These are phyloP conservation scores for Drosophila cracens DNA, from an alignment of 2,888 invertebrate species.

Conservation along the genomic window DNA sequence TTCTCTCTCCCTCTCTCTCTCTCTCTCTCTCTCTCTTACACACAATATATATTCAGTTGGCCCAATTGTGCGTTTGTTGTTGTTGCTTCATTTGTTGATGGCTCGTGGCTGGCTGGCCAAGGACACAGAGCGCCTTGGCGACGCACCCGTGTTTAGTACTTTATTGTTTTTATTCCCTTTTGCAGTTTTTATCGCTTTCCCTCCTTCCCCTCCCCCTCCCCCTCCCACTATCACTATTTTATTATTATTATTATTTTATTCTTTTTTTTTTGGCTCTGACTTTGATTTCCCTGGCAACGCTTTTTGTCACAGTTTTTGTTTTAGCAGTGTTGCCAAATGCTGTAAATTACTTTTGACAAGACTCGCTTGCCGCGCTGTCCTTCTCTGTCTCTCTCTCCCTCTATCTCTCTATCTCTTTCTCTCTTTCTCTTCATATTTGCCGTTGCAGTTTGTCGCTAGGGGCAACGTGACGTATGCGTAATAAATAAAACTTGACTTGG, in stretches of 20 bases:
- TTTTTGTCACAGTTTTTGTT: background rate
- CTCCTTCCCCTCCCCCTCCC: no score
- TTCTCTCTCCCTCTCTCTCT: background rate
- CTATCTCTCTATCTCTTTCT: background rate
- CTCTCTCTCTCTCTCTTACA: slow-evolving; percentile 23
- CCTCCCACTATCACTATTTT: background rate
- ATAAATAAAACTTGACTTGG: slow-evolving; percentile 59
- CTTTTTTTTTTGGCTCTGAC: slow-evolving; percentile 20
- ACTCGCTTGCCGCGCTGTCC: background rate
- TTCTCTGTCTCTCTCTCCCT: background rate
- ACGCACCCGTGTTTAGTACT: slow-evolving; percentile 60
- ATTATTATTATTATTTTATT: slow-evolving; percentile 28
- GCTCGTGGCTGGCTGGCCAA: slow-evolving; percentile 46
- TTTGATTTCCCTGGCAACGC: slow-evolving; percentile 65
- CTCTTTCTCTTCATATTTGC: slow-evolving; percentile 8
- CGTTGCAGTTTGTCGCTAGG: slow-evolving; percentile 21
- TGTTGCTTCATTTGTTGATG: slow-evolving; percentile 1
- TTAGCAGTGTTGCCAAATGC: slow-evolving; percentile 30
- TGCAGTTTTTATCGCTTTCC: slow-evolving; percentile 36
- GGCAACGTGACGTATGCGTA: slow-evolving; percentile 75
- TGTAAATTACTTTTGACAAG: slow-evolving; percentile 42
- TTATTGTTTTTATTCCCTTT: slow-evolving; percentile 62
- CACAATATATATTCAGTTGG: slow-evolving; percentile 53
- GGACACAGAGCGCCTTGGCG: slow-evolving; percentile 72
- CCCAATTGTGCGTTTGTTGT: slow-evolving; percentile 56